Base-by-base conservation (phyloP, 2,888 invertebrate genomes). In the Drosophila barbarae region DNA sequence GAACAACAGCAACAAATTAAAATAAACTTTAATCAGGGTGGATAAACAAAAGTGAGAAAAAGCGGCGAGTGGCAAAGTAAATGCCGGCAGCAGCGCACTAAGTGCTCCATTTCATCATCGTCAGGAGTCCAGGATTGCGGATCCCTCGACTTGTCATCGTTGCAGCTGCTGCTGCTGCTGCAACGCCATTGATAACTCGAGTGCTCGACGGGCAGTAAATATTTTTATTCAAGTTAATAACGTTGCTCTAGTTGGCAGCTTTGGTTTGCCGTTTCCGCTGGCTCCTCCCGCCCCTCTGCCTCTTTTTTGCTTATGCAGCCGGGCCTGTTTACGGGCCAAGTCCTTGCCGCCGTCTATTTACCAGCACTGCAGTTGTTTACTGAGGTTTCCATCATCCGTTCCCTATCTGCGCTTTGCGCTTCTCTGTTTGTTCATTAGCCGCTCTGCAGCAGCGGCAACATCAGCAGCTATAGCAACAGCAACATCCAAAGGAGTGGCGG, bases 161-260 rank as follows among this genome's bases (percentile, higher is more conserved):
- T 35, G 70, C 69, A 51, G 58, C 53, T 35, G 50, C 59, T 30
- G 70, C 69, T 55, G 58, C 53, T 35, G 70, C 69, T 57, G 61
- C 63, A 60, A 51, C 52, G 51, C 68, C 76, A 75, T 68, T 71
- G 71, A 73, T 83, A 76, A 64, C 83, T 71, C 57, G 58, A 63
- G 53, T 57, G 36, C 66, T 77, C 69, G 77, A 76, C 69, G 71
- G 65, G 59, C 76, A 79, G 81, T 82, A 81, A 81, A 81, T 81
- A 81, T 81, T 81, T 84, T 81, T 82, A 76, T 81, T 81, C 79
- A 74, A 84, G 80, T 81, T 84, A 81, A 81, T 81, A 81, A 84
- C 77, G 77, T 71, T 59, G 70, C 72, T 76, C 63, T 74, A 63
- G 63, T 69, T 57, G 58, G 55, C 52, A 69, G 57, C 65, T 77